Base-by-base conservation (phyloP, 2,888 invertebrate genomes). In the Polietes domitor region DNA sequence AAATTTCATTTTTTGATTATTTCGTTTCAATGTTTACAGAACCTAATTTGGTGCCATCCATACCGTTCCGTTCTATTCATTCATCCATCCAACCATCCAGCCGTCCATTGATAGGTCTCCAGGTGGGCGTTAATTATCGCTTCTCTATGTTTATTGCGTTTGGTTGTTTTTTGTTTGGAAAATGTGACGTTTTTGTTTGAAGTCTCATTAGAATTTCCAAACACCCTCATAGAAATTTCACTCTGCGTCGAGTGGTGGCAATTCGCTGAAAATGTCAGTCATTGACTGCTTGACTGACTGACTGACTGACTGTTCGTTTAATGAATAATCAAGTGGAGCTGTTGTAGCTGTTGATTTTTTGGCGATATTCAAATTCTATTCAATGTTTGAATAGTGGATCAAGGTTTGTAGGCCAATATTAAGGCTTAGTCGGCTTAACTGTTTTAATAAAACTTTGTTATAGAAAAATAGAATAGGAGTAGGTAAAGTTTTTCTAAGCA, bases 201-300 rank as follows among this genome's bases (percentile, higher is more conserved):
- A 26, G 43, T 58, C 58, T 80, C 73, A 70, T 83, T 80, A 83
- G 83, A 83, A 83, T 83, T 77, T 77, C 77, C 26, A 47, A 83
- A 70, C 71, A 83, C 83, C 83, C 83, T 65, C 80, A 83, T 83
- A n/a, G n/a, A n/a, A 37, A 28, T 47, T 71, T 47, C 53, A 70
- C 70, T 32, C 37, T 9, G 7, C 37, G n/a, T n/a, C n/a, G n/a
- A n/a, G n/a, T 37, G 37, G 32, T n/a, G 37, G 37, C 37, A n/a
- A n/a, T 37, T 37, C 2, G 37, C 63, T 80, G 77, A n/a, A 43
- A 73, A 74, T 77, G 77, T 77, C 83, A 83, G 19, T 80, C 77
- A 83, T 41, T 83, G 73, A 73, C 53, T n/a, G n/a, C n/a, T n/a
- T 32, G 32, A 32, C 32, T 6, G 5, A 9, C 32, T 32, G 32